Evolutionary conservation across 2,113 vertebrate species (phyloP).

Genomic region (Aepyceros melampus): DNA sequence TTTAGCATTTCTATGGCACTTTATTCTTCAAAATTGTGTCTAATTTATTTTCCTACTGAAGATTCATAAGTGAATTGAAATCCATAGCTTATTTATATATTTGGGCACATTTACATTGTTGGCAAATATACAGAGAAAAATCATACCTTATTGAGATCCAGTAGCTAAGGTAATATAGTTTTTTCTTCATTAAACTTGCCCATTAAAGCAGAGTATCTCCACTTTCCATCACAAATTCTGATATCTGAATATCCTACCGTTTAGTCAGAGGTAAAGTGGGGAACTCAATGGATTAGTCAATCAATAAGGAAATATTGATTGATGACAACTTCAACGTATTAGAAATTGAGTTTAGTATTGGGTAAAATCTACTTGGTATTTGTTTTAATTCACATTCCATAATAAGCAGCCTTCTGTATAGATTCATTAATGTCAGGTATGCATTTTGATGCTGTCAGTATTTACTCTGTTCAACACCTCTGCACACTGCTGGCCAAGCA

Average conservation of each 20-base stretch:
- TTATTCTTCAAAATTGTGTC: conserved; percentile 50
- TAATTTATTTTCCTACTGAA: conserved; percentile 40
- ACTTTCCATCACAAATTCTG: conserved; percentile 12
- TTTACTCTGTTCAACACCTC: background rate
- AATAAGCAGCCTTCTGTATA: background rate
- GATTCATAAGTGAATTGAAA: conserved; percentile 35
- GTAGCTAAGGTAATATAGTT: background rate
- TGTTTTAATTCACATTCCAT: background rate
- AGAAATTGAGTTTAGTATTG: conserved; percentile 32
- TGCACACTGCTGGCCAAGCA: background rate
- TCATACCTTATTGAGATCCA: background rate
- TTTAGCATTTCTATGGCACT: conserved; percentile 72
- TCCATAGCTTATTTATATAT: conserved; percentile 15
- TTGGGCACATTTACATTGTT: conserved; percentile 20
- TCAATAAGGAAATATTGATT: background rate
- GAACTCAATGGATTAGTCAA: background rate
- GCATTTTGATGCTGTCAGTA: background rate
- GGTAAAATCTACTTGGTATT: background rate
- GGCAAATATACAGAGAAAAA: background rate
- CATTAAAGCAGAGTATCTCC: background rate
- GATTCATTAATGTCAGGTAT: background rate
- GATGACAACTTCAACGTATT: conserved; percentile 5
- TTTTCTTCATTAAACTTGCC: conserved; percentile 19
- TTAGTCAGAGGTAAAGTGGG: conserved; percentile 3
- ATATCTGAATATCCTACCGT: background rate